A percentile compares a stretch with the other conserved stretches of the same genome.
Evolutionary conservation across 2,113 vertebrate genomes (phyloP).

Genomic region (Galemys pyrenaicus): DNA sequence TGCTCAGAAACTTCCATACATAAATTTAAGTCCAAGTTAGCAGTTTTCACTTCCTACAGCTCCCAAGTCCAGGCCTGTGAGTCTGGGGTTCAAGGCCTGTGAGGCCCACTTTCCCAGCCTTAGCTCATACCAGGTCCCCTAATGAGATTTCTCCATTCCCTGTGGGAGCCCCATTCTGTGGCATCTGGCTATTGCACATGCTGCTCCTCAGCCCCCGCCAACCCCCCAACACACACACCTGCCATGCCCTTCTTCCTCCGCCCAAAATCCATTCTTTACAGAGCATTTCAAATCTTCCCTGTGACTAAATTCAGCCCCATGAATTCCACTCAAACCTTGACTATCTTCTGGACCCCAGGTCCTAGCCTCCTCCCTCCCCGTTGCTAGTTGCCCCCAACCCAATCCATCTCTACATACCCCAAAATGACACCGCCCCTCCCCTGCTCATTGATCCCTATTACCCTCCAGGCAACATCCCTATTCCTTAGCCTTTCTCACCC

Average conservation of each 20-base stretch:
- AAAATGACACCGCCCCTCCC: neutral
- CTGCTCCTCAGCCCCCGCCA: too few relatives aligned
- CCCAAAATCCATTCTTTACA: neutral
- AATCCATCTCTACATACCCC: neutral
- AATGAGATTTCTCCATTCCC: neutral
- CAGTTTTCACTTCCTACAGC: neutral
- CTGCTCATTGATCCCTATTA: neutral
- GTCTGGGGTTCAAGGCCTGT: too few relatives aligned
- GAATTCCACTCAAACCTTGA: neutral
- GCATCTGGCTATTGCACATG: neutral
- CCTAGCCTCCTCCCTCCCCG: neutral
- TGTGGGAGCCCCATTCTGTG: neutral
- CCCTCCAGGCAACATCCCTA: neutral
- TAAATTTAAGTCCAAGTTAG: neutral
- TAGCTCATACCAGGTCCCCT: neutral
- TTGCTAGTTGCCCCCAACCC: neutral
- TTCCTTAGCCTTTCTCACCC: neutral
- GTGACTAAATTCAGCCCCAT: neutral
- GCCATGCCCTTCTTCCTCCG: neutral
- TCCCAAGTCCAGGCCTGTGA: neutral
- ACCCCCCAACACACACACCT: too few relatives aligned
- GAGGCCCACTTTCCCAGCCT: neutral
- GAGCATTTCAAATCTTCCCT: neutral
- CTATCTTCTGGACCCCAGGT: neutral
- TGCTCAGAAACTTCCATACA: neutral